Percentiles rank a stretch among this genome's conserved stretches.
These are phyloP conservation scores for Gymnobelideus leadbeateri DNA, from an alignment of 2,113 vertebrate species.

Conservation along the genomic window DNA sequence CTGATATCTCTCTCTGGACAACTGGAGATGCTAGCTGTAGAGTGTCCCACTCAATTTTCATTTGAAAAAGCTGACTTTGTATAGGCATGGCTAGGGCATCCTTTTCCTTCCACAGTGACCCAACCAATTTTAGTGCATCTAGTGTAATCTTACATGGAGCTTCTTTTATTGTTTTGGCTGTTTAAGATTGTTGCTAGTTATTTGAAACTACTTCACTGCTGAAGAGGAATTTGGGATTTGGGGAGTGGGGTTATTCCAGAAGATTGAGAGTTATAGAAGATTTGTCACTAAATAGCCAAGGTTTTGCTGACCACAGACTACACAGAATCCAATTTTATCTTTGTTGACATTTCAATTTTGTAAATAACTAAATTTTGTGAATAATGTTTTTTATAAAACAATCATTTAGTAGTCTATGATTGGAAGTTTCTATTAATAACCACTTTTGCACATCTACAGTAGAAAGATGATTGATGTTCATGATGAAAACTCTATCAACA, in stretches of 20 bases:
- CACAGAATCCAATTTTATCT: not conserved
- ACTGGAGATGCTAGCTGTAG: not conserved
- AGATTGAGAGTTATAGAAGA: not conserved
- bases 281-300: not conserved
- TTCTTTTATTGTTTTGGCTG: not conserved
- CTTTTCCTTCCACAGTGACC: not conserved
- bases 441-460: not conserved
- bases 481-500: not conserved
- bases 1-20: too few species aligned
- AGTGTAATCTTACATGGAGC: not conserved
- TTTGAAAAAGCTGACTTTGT: not conserved
- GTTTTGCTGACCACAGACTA: not conserved
- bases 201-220: not conserved
- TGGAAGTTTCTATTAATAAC: not conserved
- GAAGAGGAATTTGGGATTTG: not conserved
- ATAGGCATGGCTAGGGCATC: not conserved
- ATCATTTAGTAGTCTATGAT: not conserved
- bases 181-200: not conserved
- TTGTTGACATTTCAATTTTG: not conserved
- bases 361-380: not conserved
- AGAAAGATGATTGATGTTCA: not conserved
- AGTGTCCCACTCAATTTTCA: not conserved
- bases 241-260: not conserved
- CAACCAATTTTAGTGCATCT: not conserved
- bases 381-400: not conserved